A percentile compares a stretch with the other conserved stretches of the same genome.
These are phyloP conservation scores for Heterodera filipjevi DNA, from an alignment of 2,888 invertebrate species.

Conservation along the genomic window DNA sequence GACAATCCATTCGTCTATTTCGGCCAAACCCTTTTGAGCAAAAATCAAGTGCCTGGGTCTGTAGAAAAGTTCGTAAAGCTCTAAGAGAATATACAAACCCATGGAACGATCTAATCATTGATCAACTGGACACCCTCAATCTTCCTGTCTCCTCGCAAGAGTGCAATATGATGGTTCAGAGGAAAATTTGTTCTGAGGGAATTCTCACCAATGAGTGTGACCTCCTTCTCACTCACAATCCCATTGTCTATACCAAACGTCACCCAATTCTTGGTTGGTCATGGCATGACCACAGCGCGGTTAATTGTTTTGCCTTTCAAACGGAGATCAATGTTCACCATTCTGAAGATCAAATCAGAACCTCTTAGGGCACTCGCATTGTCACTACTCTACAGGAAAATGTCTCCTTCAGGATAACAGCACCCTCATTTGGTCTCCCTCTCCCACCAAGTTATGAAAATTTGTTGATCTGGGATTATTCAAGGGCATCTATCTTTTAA, in stretches of 20 bases:
- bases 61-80: slow-evolving; percentile 10
- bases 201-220: neutral
- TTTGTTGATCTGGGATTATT: neutral
- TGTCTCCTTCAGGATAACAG: neutral
- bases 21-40: slow-evolving; percentile 8
- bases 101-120: neutral
- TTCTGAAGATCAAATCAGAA: neutral
- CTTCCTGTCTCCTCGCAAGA: neutral
- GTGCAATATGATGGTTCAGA: neutral
- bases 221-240: neutral
- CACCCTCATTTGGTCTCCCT: slow-evolving; percentile 11
- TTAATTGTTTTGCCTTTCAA: slow-evolving; percentile 6
- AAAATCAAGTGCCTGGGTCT: neutral
- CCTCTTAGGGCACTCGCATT: slow-evolving; percentile 1
- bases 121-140: neutral
- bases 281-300: neutral
- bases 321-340: slow-evolving; percentile 6
- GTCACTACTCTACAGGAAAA: neutral
- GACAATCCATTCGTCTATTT: slow-evolving; percentile 14
- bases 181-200: neutral
- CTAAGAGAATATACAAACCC: slow-evolving; percentile 8
- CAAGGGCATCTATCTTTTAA: neutral
- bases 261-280: slow-evolving; percentile 1
- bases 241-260: neutral
- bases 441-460: neutral